phyloP scores from a whole-genome alignment of 2,113 vertebrate species.

The Capreolus pygargus region DNA sequence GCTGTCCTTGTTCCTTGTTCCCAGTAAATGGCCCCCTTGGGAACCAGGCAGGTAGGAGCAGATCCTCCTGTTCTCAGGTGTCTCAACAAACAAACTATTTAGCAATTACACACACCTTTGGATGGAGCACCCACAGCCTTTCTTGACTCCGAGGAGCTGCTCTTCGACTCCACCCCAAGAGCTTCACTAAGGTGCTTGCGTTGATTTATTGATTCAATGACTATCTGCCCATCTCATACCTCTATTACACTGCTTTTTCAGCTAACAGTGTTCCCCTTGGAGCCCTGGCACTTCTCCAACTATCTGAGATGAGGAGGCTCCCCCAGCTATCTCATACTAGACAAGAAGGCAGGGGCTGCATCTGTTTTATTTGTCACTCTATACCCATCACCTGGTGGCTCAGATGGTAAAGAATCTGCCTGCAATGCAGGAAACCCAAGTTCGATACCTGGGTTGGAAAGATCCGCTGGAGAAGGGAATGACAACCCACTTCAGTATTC shows the following conservation, averaged over 20 bases:
- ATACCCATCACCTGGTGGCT: background rate
- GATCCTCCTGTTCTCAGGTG: constrained; percentile 21
- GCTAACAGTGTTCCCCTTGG: background rate
- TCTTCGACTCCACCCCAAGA: background rate
- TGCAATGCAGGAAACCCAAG: background rate
- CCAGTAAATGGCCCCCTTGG: constrained; percentile 31
- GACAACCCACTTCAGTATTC: background rate
- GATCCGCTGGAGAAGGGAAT: background rate
- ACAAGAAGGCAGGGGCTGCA: background rate
- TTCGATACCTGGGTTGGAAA: background rate
- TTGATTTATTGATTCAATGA: background rate
- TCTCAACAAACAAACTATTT: constrained; percentile 61
- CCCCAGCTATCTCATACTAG: background rate
- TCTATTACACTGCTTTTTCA: background rate
- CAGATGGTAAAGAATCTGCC: background rate
- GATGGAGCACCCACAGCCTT: constrained; percentile 16
- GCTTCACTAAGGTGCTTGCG: background rate
- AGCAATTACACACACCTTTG: constrained; percentile 53
- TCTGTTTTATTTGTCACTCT: background rate
- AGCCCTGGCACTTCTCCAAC: background rate
- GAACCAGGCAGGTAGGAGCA: constrained; percentile 55
- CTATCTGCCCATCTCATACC: background rate
- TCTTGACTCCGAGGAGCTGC: background rate
- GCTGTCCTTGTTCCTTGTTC: background rate
- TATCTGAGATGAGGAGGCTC: background rate